Base-by-base conservation (phyloP, 2,888 invertebrate species). In the Linyphia triangularis region DNA sequence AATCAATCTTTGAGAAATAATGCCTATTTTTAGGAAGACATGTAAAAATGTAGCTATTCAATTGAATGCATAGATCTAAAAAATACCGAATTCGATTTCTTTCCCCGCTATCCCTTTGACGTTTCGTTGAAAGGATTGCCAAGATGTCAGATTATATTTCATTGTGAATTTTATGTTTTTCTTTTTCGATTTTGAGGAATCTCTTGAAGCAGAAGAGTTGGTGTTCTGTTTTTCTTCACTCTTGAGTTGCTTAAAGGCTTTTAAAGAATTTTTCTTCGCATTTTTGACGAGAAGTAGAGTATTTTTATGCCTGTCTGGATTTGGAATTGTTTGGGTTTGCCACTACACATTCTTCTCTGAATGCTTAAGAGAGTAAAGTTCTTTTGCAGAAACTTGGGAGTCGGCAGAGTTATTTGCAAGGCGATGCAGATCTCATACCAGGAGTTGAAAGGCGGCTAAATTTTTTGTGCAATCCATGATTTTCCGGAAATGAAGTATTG, bases 141-240 rank as follows among this genome's bases (percentile, higher is more conserved):
- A 33, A 33, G 26, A 33, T 67, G 65, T 67, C 65, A 67, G 33
- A 67, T 33, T n/a, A 67, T 67, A 67, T 33, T 33, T 67, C 33
- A 67, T 67, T 30, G 30, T n/a, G 30, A 30, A n/a, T 3, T 13
- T 67, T 67, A 6, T 67, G n/a, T n/a, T 16, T 67, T n/a, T 5
- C n/a, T 7, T 13, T 67, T 16, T 67, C n/a, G 13, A 51, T 10
- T 51, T 51, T 16, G 13, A 5, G 5, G n/a, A n/a, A 51, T n/a
- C 51, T 13, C n/a, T 51, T 51, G 51, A 51, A 16, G 51, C 7
- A n/a, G n/a, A 51, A 51, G n/a, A 51, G 13, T 3, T 51, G 2
- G 6, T 51, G 51, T 51, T 51, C 4, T 16, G 51, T 51, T 51
- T 51, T 16, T n/a, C 13, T n/a, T 51, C n/a, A 0, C 0, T 51